These are phyloP conservation scores for Drosophila malerkotliana DNA, from an alignment of 1,140 invertebrate genomes.

Conservation along the genomic window DNA sequence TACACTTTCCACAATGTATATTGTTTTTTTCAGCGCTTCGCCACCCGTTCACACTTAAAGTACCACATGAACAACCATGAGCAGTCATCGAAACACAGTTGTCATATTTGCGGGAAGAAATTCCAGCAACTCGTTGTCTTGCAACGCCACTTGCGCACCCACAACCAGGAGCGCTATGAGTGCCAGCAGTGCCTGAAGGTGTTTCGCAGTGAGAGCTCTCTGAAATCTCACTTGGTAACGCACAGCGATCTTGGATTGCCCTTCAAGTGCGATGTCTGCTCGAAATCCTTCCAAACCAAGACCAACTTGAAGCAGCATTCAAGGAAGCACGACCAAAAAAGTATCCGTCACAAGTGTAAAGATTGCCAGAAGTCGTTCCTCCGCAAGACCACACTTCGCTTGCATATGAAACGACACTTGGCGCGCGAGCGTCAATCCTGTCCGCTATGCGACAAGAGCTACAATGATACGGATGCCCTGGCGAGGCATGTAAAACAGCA, in stretches of 20 bases:
- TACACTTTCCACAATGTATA: neutral
- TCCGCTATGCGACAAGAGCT: slow-evolving; percentile 51
- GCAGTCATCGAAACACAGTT: slow-evolving; percentile 18
- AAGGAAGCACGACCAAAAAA: slow-evolving; percentile 62
- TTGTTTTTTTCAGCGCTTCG: slow-evolving; percentile 53
- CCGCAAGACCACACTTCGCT: slow-evolving; percentile 58
- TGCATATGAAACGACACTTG: slow-evolving; percentile 62
- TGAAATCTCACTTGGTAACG: slow-evolving; percentile 39
- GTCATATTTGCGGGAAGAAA: slow-evolving; percentile 44
- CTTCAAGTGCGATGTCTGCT: slow-evolving; percentile 83
- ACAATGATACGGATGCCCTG: slow-evolving; percentile 64
- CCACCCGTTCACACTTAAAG: slow-evolving; percentile 66
- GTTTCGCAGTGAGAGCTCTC: slow-evolving; percentile 44
- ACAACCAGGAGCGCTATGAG: slow-evolving; percentile 16
- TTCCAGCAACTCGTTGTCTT: slow-evolving; percentile 53
- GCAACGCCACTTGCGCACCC: slow-evolving; percentile 49
- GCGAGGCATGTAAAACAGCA: slow-evolving; percentile 60
- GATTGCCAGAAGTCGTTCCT: slow-evolving; percentile 66
- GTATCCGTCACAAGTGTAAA: slow-evolving; percentile 43
- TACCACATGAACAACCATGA: slow-evolving; percentile 69
- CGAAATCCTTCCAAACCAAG: slow-evolving; percentile 84
- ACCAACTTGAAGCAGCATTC: slow-evolving; percentile 83
- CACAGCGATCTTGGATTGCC: slow-evolving; percentile 59
- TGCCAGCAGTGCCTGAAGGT: slow-evolving; percentile 57
- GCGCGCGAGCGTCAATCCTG: slow-evolving; percentile 48